These are phyloP conservation scores for Coregonus ussuriensis DNA, from an alignment of 2,797 vertebrate genomes.

Conservation along the genomic window DNA sequence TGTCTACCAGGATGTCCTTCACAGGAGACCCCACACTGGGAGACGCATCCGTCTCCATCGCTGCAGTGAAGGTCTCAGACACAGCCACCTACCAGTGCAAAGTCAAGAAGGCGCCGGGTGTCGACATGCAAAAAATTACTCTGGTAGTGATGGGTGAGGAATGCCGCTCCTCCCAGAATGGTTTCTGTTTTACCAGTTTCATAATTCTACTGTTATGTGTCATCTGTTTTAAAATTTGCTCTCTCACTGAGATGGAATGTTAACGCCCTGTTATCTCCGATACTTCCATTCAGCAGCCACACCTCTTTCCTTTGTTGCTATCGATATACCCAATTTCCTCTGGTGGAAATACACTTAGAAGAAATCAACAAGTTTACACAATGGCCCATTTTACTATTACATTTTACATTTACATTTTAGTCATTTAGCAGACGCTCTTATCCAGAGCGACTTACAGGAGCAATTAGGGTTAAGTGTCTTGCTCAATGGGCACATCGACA, in stretches of 20 bases:
- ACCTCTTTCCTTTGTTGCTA: not conserved
- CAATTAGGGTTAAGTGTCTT: too few relatives aligned
- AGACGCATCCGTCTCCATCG: conserved; percentile 83
- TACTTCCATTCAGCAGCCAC: not conserved
- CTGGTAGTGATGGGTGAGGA: conserved; percentile 84
- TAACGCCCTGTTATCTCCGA: not conserved
- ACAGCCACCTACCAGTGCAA: conserved; percentile 89
- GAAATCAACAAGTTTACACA: not conserved
- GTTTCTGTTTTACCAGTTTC: conserved; percentile 66
- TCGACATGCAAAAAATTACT: conserved; percentile 83
- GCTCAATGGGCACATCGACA: too few relatives aligned
- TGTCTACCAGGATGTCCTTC: conserved; percentile 79
- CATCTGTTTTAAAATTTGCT: conserved; percentile 5
- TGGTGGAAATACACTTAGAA: not conserved
- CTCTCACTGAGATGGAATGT: conserved; percentile 44
- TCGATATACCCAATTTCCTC: not conserved
- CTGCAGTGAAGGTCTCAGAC: conserved; percentile 72
- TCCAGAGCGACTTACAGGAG: too few relatives aligned
- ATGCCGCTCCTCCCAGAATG: conserved; percentile 8
- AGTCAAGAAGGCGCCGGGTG: conserved; percentile 87
- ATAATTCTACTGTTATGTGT: conserved; percentile 11
- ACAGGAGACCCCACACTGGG: conserved; percentile 73
- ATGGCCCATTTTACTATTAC: not conserved
- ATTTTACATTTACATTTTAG: too few relatives aligned
- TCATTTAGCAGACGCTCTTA: too few relatives aligned